Evolutionary conservation across 2,113 vertebrate genomes (phyloP), one percentile per base, ranked within the genome.

Genomic region (Sceloporus tristichus): DNA sequence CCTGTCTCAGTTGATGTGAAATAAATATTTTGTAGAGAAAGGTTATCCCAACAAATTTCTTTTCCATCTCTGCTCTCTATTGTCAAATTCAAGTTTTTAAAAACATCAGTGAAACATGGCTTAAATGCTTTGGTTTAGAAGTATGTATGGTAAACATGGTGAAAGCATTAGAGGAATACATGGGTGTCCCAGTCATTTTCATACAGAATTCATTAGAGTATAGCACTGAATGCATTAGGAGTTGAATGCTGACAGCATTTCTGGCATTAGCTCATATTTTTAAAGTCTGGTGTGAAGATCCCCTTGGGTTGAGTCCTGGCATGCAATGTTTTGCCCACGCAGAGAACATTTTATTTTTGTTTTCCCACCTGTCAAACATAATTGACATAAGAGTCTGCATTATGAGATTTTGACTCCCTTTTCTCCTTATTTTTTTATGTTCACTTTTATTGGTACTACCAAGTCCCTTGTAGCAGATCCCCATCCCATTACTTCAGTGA

Each of bases 291-390:
- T 78, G 71, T 90, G 81, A 94, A 88, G 29, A 68, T 84, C 2
- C 1, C 89, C 54, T 87, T 2, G 56, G 53, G 23, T 79, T 9
- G 66, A 92, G 91, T 83, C 1, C 48, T 53, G 54, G 9, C 23
- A 86, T 4, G 78, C 54, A 89, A 71, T 42, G 70, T 62, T 91
- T 9, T 5, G 84, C 27, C 0, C 1, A 59, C 13, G 88, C n/a
- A 90, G 48, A 54, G 5, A 90, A 85, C 89, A 85, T 84, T 91
- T 88, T 87, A 68, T 66, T 79, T 86, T 73, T 80, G 23, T 81
- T 82, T 82, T 92, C 23, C 62, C 86, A 5, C 7, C 25, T 81
- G 29, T 84, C 66, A 86, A 90, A 86, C 88, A 68, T 2, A 25
- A 8, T 81, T 62, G 18, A 53, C 76, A 66, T 83, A 25, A 38